Evolutionary conservation across 2,113 vertebrate genomes (phyloP).

Genomic region (Apaloderma vittatum): DNA sequence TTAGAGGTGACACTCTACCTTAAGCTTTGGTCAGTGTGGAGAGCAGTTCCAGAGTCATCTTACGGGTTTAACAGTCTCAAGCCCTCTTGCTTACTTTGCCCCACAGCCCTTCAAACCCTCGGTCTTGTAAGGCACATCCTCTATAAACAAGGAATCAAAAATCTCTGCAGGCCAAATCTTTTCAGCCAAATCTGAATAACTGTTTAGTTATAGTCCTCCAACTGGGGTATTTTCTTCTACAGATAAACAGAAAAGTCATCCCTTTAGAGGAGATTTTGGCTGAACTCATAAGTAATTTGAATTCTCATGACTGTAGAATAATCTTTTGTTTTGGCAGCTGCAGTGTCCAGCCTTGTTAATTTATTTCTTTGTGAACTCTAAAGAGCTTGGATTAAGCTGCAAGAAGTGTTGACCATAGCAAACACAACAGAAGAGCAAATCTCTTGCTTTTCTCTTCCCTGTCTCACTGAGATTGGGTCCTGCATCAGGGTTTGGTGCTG

Average conservation of each 20-base stretch:
- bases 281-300: not conserved
- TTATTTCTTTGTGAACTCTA: not conserved
- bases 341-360: not conserved
- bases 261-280: not conserved
- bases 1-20: not conserved
- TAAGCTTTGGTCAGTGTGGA: not conserved
- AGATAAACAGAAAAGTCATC: not conserved
- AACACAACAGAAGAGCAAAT: not conserved
- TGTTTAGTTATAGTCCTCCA: not conserved
- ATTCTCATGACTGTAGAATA: not conserved
- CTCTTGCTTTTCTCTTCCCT: not conserved
- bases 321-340: conserved; percentile 4
- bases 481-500: not conserved
- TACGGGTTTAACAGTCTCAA: not conserved
- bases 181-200: not conserved
- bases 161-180: not conserved
- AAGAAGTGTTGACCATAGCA: not conserved
- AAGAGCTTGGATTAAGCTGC: not conserved
- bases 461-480: not conserved
- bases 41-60: fast-evolving
- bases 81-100: not conserved
- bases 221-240: not conserved
- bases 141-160: not conserved
- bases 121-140: not conserved
- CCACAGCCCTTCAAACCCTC: not conserved